Evolutionary conservation across 2,888 invertebrate genomes (phyloP).

Genomic region (Crossocerus cetratus): DNA sequence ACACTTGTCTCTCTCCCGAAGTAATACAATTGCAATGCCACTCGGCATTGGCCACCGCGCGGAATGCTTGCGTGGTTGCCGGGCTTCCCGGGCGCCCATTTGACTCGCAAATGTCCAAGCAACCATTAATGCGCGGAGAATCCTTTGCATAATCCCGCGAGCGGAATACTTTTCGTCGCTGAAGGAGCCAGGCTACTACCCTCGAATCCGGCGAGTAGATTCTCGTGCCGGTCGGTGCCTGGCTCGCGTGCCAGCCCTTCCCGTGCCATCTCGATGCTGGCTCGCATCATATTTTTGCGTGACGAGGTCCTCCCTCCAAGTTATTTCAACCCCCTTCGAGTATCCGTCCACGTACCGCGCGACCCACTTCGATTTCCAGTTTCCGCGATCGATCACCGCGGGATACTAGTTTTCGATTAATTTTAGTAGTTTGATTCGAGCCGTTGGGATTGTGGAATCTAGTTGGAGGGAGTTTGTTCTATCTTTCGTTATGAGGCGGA

Average conservation of each 20-base stretch:
- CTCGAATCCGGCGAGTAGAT: conserved; percentile 53
- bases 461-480: no score
- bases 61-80: background rate
- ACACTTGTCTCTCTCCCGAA: no score
- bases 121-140: background rate
- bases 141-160: conserved; percentile 33
- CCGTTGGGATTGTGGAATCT: no score
- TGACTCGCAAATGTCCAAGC: background rate
- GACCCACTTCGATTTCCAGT: conserved; percentile 8
- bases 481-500: no score
- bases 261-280: conserved; percentile 27
- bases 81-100: background rate
- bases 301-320: conserved; percentile 21
- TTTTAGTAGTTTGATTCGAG: no score
- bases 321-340: conserved; percentile 33
- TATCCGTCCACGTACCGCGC: background rate
- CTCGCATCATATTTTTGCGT: conserved; percentile 46
- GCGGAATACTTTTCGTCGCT: conserved; percentile 6
- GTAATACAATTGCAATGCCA: background rate
- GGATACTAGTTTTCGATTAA: no score
- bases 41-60: background rate
- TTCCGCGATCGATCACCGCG: background rate
- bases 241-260: conserved; percentile 52
- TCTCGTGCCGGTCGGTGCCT: conserved; percentile 48
- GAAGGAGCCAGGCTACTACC: conserved; percentile 1